Evolutionary conservation across 2,113 vertebrate genomes (phyloP), one percentile per base, ranked within the genome.

Genomic region (Recurvirostra avosetta): DNA sequence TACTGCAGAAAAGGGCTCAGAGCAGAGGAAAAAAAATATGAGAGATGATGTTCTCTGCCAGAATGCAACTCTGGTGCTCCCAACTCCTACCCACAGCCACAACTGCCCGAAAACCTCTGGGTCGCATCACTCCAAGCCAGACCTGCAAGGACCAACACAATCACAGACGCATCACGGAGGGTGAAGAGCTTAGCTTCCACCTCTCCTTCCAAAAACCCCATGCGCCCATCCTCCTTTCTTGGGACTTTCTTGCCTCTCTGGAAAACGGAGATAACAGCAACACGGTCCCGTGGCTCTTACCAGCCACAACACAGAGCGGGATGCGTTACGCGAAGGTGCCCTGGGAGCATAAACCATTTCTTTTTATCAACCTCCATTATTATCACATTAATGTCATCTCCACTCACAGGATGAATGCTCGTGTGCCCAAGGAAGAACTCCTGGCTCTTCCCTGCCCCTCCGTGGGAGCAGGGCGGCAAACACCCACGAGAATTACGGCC

Each of bases 401-500:
- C 16, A 8, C 43, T 73, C 19, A 7, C 67, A 59, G 78, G 87
- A 61, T 53, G 81, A 59, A 92, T 29, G 75, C 50, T 87, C 71
- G 59, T 47, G 45, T 41, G 84, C 66, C 74, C 80, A 56, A 49
- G 86, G 82, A 86, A 96, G 49, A 53, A 80, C 53, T 79, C 63
- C 52, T 47, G 81, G 80, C 70, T 91, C 81, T n/a, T 75, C 49
- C 43, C 58, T 59, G 59, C 8, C 50, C 83, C 67, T 68, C 65
- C 15, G 3, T 0, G 1, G 73, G 53, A 61, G 43, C 26, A 34
- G 27, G 50, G 29, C 32, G 15, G 84, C 85, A 92, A 94, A 84
- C 11, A 67, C 76, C 80, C 90, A 26, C 2, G n/a, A 94, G 89
- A 97, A 93, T 96, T 90, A 79, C 29, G 2, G 93, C 59, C 59